Percentiles rank a stretch among this genome's conserved stretches.
Evolutionary conservation across 2,113 vertebrate species (phyloP).

Genomic region (Callorhinus ursinus): DNA sequence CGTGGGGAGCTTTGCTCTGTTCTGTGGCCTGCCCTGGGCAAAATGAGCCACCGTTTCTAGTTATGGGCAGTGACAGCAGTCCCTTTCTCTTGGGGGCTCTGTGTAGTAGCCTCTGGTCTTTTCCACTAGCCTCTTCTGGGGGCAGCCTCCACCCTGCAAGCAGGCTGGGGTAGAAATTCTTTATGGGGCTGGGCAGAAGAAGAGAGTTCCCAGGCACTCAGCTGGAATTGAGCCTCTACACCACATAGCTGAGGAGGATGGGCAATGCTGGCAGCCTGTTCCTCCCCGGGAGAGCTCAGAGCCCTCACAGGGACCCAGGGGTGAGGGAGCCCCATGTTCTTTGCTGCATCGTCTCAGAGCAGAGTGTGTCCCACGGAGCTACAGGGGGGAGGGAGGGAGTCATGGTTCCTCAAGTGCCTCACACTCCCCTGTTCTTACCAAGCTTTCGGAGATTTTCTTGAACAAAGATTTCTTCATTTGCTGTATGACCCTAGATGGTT

Average conservation of each 20-base stretch:
- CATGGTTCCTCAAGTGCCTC: not conserved
- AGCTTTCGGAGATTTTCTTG: not conserved
- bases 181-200: not conserved
- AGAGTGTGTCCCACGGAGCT: not conserved
- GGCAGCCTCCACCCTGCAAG: not conserved
- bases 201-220: not conserved
- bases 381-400: fast-evolving
- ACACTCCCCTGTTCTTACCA: not conserved
- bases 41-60: not conserved
- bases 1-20: not conserved
- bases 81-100: not conserved
- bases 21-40: not conserved
- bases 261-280: not conserved
- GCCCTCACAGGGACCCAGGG: not conserved
- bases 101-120: not conserved
- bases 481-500: not conserved
- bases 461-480: not conserved
- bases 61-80: not conserved
- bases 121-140: not conserved
- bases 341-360: not conserved
- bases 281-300: not conserved
- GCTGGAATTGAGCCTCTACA: not conserved
- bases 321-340: not conserved
- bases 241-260: not conserved
- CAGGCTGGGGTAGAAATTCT: not conserved